Evolutionary conservation across 2,888 invertebrate genomes (phyloP).

Genomic region (Oxyteleia sp.): DNA sequence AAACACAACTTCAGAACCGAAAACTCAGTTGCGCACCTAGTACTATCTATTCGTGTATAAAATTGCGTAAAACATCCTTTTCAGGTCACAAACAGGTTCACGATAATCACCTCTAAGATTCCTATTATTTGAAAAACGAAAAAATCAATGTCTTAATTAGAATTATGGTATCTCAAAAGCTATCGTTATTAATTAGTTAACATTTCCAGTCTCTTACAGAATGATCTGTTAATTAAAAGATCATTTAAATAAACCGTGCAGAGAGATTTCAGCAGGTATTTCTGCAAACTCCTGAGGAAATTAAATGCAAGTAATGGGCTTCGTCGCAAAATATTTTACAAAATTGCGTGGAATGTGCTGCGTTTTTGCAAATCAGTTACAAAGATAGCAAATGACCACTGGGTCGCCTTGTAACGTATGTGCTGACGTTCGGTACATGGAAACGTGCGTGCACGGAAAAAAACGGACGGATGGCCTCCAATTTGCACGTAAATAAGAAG

Average conservation of each 20-base stretch:
- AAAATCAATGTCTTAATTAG: too few species aligned
- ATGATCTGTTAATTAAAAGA: not conserved
- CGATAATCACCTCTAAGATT: too few species aligned
- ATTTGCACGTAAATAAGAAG: constrained; percentile 16
- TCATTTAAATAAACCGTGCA: not conserved
- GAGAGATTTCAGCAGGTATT: not conserved
- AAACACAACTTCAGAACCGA: too few species aligned
- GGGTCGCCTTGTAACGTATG: not conserved
- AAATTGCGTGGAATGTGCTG: too few species aligned
- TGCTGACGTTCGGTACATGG: not conserved
- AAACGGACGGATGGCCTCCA: constrained; percentile 30
- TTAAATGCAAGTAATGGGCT: not conserved
- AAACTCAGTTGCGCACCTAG: too few species aligned
- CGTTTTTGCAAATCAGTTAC: not conserved
- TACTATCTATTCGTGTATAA: too few species aligned
- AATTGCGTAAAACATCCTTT: too few species aligned
- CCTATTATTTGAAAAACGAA: too few species aligned
- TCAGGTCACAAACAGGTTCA: too few species aligned
- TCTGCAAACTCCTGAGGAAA: not conserved
- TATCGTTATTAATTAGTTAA: not conserved
- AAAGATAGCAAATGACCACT: constrained; percentile 1
- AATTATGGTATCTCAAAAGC: not conserved
- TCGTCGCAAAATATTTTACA: not conserved
- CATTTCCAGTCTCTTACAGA: not conserved
- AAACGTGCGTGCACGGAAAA: constrained; percentile 25